Evolutionary conservation across 2,113 vertebrate genomes (phyloP).

Genomic region (Origma solitaria): DNA sequence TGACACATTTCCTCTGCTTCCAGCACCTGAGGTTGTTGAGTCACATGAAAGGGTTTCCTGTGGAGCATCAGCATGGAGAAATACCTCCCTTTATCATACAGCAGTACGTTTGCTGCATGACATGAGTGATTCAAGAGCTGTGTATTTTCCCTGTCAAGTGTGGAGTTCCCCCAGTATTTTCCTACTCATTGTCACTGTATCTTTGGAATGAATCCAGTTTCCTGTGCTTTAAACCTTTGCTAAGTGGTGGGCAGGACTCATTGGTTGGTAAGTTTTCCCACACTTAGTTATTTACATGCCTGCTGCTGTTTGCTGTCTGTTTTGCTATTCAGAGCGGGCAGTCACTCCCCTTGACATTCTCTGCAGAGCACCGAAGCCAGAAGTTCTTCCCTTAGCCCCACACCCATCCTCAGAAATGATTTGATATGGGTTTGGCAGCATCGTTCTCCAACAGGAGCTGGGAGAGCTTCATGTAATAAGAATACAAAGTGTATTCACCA

Average conservation of each 20-base stretch:
- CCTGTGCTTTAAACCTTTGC: neutral
- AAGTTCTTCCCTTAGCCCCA: neutral
- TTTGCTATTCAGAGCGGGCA: neutral
- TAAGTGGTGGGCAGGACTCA: fast-evolving
- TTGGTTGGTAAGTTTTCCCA: neutral
- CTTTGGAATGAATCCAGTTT: neutral
- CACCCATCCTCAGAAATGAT: neutral
- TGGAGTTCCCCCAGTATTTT: neutral
- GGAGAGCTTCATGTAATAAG: neutral
- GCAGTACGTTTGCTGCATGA: neutral
- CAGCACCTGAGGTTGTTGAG: neutral
- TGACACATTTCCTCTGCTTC: neutral
- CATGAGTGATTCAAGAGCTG: neutral
- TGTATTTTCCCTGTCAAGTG: neutral
- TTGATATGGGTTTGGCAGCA: neutral
- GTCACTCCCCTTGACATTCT: neutral
- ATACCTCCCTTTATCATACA: neutral
- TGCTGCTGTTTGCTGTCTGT: neutral
- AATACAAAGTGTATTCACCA: neutral
- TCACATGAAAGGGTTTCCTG: neutral
- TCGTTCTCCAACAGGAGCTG: fast-evolving
- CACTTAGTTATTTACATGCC: neutral
- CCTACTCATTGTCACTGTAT: neutral
- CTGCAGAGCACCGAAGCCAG: neutral
- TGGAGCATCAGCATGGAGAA: neutral